Conservation (phyloP, 2,888 invertebrate genomes). For the Acanthosepion pharaonis region DNA sequence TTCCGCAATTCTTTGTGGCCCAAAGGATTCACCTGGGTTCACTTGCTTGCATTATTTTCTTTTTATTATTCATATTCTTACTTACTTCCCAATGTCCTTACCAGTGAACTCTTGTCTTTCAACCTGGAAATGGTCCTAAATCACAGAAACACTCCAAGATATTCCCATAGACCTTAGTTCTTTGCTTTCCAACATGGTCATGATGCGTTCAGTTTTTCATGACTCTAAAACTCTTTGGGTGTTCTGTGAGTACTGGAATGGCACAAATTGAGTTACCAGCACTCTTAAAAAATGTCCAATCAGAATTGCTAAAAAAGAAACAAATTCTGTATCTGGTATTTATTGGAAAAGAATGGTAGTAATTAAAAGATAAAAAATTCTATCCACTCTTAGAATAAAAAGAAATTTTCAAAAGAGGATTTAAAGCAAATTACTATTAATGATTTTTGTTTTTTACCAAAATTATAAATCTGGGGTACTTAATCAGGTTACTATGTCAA, state of each 20-base stretch:
- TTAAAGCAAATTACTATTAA: not conserved
- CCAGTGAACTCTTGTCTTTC: not conserved
- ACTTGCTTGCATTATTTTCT: not conserved
- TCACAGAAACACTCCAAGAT: not conserved
- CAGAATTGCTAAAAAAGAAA: not conserved
- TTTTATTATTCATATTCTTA: not conserved
- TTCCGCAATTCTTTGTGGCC: not conserved
- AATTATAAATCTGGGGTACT: not conserved
- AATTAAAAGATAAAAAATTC: not conserved
- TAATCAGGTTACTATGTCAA: not conserved
- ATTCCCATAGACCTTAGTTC: not conserved
- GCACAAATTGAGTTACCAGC: slow-evolving; percentile 23
- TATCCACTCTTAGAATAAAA: too few species aligned
- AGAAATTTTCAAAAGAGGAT: not conserved
- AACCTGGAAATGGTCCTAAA: not conserved
- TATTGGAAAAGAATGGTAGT: not conserved
- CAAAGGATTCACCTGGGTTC: not conserved
- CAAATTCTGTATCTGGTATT: not conserved
- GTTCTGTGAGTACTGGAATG: slow-evolving; percentile 11
- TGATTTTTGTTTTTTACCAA: too few species aligned
- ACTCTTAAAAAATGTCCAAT: not conserved
- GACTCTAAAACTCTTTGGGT: not conserved
- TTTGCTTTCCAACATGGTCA: not conserved
- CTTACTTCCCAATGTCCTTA: not conserved
- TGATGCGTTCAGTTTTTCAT: not conserved